A percentile compares a stretch with the other conserved stretches of the same genome.
phyloP scores from a whole-genome alignment of 1,140 invertebrate species.

The Drosophila sechellia region DNA sequence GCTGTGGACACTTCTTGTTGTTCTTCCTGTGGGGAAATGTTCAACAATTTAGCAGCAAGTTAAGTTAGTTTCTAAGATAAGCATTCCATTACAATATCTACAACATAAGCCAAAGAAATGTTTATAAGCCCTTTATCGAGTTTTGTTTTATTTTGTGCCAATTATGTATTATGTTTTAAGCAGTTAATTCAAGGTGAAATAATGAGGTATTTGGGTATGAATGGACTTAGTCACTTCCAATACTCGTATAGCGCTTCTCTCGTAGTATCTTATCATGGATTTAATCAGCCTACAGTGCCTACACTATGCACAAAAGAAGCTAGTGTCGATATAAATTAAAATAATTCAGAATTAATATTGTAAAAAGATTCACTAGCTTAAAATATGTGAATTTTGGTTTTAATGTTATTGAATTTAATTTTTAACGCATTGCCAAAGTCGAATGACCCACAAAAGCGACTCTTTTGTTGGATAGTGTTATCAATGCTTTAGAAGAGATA shows the following conservation, averaged over 20 bases:
- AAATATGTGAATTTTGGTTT: background rate
- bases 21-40: conserved; percentile 86
- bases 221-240: conserved; percentile 11
- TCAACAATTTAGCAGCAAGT: conserved; percentile 36
- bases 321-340: too few relatives aligned
- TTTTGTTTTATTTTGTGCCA: background rate
- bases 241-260: conserved; percentile 1
- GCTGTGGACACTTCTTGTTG: conserved; percentile 92
- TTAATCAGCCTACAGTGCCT: conserved; percentile 7
- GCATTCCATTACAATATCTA: too few relatives aligned
- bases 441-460: background rate
- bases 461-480: conserved; percentile 23
- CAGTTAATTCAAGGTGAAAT: background rate
- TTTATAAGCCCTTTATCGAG: too few relatives aligned
- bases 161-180: background rate
- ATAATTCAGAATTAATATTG: too few relatives aligned
- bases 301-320: conserved; percentile 9
- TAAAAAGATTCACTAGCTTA: too few relatives aligned
- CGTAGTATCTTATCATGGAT: conserved; percentile 20
- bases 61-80: conserved; percentile 1
- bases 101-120: too few relatives aligned
- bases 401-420: background rate
- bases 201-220: background rate
- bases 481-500: conserved; percentile 15
- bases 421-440: background rate